phyloP scores from a whole-genome alignment of 2,797 vertebrate species.

The Selene dorsalis region DNA sequence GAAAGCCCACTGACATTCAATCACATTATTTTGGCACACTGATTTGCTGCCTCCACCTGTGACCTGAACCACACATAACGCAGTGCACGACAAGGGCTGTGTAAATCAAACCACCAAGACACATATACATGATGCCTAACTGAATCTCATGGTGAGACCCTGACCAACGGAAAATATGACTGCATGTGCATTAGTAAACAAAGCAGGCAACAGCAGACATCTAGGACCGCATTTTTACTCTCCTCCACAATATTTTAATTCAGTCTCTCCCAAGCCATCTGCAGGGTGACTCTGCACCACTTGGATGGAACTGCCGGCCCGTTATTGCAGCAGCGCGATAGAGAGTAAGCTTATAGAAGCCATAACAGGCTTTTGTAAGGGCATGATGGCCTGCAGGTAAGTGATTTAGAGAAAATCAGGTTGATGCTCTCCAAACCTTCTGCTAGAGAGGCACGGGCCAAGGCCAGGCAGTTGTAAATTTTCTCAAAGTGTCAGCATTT shows the following conservation, averaged over 20 bases:
- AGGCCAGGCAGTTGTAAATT: constrained; percentile 77
- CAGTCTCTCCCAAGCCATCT: constrained; percentile 50
- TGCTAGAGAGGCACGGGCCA: constrained; percentile 60
- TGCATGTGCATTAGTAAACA: constrained; percentile 49
- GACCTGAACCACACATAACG: constrained; percentile 75
- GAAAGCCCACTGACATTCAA: constrained; percentile 79
- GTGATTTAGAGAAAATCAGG: constrained; percentile 78
- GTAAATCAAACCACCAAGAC: constrained; percentile 69
- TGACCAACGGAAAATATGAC: constrained; percentile 26
- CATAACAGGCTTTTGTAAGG: constrained; percentile 71
- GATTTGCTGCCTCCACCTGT: constrained; percentile 79
- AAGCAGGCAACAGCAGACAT: constrained; percentile 32
- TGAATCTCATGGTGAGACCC: constrained; percentile 48
- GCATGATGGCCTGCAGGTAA: constrained; percentile 74
- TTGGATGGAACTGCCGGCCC: constrained; percentile 56
- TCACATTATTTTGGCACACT: constrained; percentile 81
- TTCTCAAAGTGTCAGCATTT: constrained; percentile 79
- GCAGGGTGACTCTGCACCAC: constrained; percentile 46
- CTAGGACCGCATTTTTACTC: constrained; percentile 13
- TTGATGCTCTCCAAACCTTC: constrained; percentile 65
- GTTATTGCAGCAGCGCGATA: constrained; percentile 64
- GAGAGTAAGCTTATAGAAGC: constrained; percentile 67
- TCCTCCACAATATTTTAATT: constrained; percentile 63
- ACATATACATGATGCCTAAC: constrained; percentile 44
- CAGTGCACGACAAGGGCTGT: constrained; percentile 61